Percentiles rank a stretch among this genome's conserved stretches.
Conservation (phyloP, 1,140 invertebrate genomes). For the Lordiphosa stackelbergi region DNA sequence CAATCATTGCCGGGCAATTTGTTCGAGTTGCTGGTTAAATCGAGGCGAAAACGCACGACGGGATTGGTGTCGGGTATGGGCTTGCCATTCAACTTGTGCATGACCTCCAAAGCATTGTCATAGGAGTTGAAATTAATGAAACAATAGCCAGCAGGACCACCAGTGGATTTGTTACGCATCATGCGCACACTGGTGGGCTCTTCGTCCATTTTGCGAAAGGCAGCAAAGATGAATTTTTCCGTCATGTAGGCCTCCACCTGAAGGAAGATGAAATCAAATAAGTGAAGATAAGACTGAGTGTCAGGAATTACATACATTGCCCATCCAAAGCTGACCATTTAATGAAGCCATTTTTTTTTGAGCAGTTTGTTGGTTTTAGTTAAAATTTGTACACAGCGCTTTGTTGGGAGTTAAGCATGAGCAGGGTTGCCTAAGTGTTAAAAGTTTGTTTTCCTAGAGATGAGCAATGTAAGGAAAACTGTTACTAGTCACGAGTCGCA, state of each 20-base stretch:
- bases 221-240: constrained; percentile 92
- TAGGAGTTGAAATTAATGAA: constrained; percentile 96
- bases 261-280: constrained; percentile 71
- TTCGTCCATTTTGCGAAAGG: constrained; percentile 94
- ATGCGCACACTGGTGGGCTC: constrained; percentile 89
- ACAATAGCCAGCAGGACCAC: constrained; percentile 94
- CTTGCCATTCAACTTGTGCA: constrained; percentile 98
- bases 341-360: too few species aligned
- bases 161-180: constrained; percentile 94
- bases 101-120: constrained; percentile 93
- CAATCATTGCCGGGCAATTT: constrained; percentile 85
- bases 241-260: constrained; percentile 96
- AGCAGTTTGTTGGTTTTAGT: too few species aligned
- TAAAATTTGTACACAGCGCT: too few species aligned
- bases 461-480: constrained; percentile 1
- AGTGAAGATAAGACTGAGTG: too few species aligned
- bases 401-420: too few species aligned
- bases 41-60: constrained; percentile 89
- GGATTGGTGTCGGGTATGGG: constrained; percentile 89
- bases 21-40: constrained; percentile 91
- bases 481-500: constrained; percentile 41
- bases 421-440: too few species aligned
- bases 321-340: too few species aligned
- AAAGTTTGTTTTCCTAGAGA: too few species aligned
- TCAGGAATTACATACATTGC: too few species aligned